Evolutionary conservation across 2,888 invertebrate species (phyloP).

Genomic region (Drosophila atroscutellata): DNA sequence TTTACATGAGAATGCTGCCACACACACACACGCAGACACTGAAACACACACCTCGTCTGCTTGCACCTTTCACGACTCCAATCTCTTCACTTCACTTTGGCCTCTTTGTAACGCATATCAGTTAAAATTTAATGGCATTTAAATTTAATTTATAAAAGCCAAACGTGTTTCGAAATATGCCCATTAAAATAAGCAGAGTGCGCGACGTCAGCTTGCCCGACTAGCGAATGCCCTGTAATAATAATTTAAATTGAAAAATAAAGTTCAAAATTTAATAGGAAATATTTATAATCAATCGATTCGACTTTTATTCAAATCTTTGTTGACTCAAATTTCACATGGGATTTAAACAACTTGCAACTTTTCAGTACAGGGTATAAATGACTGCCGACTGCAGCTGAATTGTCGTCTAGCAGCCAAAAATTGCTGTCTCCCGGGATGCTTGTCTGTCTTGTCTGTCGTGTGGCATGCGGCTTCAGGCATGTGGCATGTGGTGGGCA

Average conservation of each 20-base stretch:
- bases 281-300: background rate
- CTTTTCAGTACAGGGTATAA: background rate
- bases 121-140: slow-evolving; percentile 70
- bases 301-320: background rate
- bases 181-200: slow-evolving; percentile 32
- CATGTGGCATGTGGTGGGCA: slow-evolving; percentile 42
- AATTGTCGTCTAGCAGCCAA: slow-evolving; percentile 1
- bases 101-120: slow-evolving; percentile 43
- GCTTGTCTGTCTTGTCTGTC: slow-evolving; percentile 4
- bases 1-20: slow-evolving; percentile 53
- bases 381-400: background rate
- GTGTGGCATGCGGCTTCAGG: slow-evolving; percentile 30
- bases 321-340: no score
- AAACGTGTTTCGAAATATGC: slow-evolving; percentile 68
- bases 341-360: background rate
- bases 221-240: background rate
- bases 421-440: slow-evolving; percentile 1
- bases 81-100: slow-evolving; percentile 31
- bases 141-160: slow-evolving; percentile 71
- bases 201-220: background rate
- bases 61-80: slow-evolving; percentile 47
- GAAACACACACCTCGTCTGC: slow-evolving; percentile 6
- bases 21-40: background rate
- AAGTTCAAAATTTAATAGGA: background rate
- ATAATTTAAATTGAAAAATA: background rate